phyloP scores from a whole-genome alignment of 1,140 invertebrate genomes.

The Procambarus virginalis region DNA sequence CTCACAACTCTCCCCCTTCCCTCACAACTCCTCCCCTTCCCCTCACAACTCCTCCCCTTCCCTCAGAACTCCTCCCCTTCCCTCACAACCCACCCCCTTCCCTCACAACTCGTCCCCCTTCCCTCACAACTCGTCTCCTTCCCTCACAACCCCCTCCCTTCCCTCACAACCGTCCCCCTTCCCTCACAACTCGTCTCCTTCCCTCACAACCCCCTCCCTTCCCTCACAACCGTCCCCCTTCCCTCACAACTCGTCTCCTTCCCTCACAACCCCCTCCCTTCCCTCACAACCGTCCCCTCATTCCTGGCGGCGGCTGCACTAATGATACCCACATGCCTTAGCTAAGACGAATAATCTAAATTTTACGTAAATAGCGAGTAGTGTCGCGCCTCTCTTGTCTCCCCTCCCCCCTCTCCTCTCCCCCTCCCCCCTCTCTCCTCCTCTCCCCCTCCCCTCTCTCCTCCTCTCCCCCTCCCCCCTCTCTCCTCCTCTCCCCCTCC shows the following conservation, averaged over 20 bases:
- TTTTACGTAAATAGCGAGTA: neutral
- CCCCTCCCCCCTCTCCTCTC: too few species aligned
- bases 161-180: neutral
- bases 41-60: too few species aligned
- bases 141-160: neutral
- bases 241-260: too few species aligned
- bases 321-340: neutral
- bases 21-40: too few species aligned
- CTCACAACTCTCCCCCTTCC: too few species aligned
- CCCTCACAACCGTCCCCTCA: neutral
- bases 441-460: neutral
- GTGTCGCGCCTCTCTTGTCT: neutral
- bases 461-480: neutral
- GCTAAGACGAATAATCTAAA: slow-evolving; percentile 1
- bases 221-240: too few species aligned
- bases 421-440: too few species aligned
- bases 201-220: neutral
- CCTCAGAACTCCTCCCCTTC: too few species aligned
- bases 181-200: neutral
- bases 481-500: neutral
- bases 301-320: neutral
- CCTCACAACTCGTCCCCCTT: too few species aligned
- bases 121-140: neutral
- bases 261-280: neutral
- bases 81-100: too few species aligned